Evolutionary conservation across 2,113 vertebrate genomes (phyloP).

Genomic region (Prunella fulvescens): DNA sequence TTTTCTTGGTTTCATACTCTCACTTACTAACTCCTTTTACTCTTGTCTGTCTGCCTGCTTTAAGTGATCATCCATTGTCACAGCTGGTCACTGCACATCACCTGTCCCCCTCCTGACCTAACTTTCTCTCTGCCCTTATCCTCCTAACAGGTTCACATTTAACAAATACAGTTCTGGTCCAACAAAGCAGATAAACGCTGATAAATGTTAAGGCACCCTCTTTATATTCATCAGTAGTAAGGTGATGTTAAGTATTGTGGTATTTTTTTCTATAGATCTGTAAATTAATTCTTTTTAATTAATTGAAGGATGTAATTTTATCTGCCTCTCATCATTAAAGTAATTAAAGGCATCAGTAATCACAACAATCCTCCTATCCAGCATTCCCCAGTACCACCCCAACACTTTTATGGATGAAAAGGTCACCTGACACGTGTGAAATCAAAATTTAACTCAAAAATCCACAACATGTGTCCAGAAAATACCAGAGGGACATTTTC

Average conservation of each 20-base stretch:
- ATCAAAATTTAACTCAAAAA: neutral
- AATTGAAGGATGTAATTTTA: neutral
- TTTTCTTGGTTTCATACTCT: neutral
- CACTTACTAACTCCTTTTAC: neutral
- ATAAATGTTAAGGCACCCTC: neutral
- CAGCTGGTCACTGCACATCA: neutral
- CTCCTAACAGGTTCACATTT: neutral
- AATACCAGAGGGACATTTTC: neutral
- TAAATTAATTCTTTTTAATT: neutral
- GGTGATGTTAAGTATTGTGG: neutral
- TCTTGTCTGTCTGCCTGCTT: neutral
- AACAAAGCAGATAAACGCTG: neutral
- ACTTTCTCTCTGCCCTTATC: neutral
- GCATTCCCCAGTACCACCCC: neutral
- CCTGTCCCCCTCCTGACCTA: neutral
- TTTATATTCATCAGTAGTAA: neutral
- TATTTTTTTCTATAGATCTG: neutral
- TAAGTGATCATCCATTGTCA: neutral
- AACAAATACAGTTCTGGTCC: neutral
- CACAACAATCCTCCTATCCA: accelerated
- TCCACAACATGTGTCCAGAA: neutral
- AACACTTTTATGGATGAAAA: accelerated
- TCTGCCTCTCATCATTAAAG: neutral
- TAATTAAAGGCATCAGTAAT: neutral
- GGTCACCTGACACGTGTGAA: neutral